Evolutionary conservation across 2,797 vertebrate species (phyloP).

Genomic region (Lemur catta): DNA sequence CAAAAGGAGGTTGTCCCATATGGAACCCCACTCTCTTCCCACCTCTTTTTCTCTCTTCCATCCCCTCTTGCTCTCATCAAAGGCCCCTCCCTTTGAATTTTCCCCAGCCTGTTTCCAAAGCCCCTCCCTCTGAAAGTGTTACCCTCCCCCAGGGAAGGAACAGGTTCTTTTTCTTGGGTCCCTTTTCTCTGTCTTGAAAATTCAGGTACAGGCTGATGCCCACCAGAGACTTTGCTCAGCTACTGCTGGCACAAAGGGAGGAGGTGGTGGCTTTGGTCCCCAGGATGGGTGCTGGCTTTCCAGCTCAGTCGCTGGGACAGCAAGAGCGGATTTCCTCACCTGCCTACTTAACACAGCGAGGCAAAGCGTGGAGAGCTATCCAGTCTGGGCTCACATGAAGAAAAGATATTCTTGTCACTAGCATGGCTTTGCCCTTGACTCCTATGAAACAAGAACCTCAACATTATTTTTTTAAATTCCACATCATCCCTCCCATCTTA

Average conservation of each 20-base stretch:
- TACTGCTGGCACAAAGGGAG: neutral
- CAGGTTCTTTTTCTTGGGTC: neutral
- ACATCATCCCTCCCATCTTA: neutral
- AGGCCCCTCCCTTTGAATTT: neutral
- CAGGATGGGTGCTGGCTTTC: no score
- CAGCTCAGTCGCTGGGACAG: neutral
- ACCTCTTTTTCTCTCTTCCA: neutral
- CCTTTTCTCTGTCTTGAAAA: neutral
- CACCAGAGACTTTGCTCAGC: neutral
- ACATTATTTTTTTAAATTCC: neutral
- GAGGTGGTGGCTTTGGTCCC: neutral
- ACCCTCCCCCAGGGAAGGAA: neutral
- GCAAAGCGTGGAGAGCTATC: neutral
- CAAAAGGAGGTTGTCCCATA: neutral
- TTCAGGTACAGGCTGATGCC: neutral
- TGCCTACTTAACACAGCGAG: neutral
- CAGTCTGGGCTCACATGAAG: neutral
- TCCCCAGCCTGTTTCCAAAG: neutral
- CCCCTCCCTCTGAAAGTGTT: neutral
- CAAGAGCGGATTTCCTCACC: neutral
- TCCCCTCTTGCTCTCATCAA: neutral
- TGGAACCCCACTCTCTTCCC: neutral
- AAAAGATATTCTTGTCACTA: neutral
- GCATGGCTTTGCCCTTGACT: neutral
- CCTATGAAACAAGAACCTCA: neutral